Percentiles rank a stretch among this genome's conserved stretches.
phyloP scores from a whole-genome alignment of 2,797 vertebrate species.

The Mormyrops boulengeri region DNA sequence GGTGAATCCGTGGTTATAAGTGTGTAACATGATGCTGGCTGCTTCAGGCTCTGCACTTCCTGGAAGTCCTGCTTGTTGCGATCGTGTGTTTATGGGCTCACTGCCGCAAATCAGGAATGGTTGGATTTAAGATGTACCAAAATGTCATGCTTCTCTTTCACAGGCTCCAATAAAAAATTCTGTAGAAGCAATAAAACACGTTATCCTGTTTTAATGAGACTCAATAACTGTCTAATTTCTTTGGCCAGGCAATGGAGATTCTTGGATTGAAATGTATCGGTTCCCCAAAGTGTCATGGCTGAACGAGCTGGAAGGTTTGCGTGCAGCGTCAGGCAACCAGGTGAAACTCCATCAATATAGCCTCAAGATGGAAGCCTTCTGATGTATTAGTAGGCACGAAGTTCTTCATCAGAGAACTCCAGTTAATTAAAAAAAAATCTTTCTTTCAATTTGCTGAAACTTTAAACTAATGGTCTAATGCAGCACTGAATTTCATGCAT shows the following conservation, averaged over 20 bases:
- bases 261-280: conserved; percentile 76
- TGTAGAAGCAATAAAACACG: background rate
- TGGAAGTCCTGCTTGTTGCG: background rate
- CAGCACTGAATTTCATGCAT: background rate
- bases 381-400: background rate
- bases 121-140: background rate
- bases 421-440: background rate
- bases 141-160: background rate
- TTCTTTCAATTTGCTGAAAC: background rate
- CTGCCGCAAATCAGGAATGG: background rate
- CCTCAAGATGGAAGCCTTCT: background rate
- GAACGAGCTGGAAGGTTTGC: conserved; percentile 58
- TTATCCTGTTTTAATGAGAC: background rate
- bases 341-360: conserved; percentile 22
- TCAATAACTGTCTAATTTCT: conserved; percentile 28
- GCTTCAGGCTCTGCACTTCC: background rate
- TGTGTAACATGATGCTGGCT: background rate
- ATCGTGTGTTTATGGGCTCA: background rate
- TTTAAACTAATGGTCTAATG: background rate
- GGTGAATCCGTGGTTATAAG: background rate
- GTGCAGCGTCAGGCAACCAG: conserved; percentile 33
- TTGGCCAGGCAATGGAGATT: conserved; percentile 59
- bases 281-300: conserved; percentile 76
- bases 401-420: background rate
- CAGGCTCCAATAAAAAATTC: background rate